Evolutionary conservation across 1,140 invertebrate species (phyloP), one percentile per base, ranked within the genome.

Genomic region (Saccostrea cuccullata): DNA sequence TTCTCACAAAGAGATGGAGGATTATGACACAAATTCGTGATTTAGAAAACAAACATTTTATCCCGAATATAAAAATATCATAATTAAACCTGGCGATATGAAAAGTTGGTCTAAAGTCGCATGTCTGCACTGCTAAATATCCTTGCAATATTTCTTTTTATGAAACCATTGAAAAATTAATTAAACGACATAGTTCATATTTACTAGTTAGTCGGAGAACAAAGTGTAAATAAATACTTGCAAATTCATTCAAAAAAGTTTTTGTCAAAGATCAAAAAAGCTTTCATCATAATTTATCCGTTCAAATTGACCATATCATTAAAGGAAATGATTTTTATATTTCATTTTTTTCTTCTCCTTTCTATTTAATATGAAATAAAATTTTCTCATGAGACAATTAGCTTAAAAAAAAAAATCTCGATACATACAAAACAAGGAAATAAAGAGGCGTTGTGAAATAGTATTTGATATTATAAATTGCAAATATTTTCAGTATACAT

Each of bases 21-120:
- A 77, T 77, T 77, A 77, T 77, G 70, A 77, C 70, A 77, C 70
- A 77, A 77, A 77, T 30, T 77, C 30, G 70, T 77, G 70, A 77
- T 77, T 77, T 77, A 77, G 70, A 77, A 77, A 77, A 77, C 70
- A 77, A 77, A 77, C 70, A 77, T 77, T 77, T 77, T 77, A 30
- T 30, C 70, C 15, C 15, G 30, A 30, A 77, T 77, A 77, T 77
- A 30, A 40, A 47, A 77, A 77, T 77, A 17, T 77, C 70, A 77
- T 77, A 77, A 77, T 77, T 77, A 77, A 40, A 77, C 15, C 30
- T 77, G 70, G 30, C 70, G 70, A 77, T 40, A 26, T 77, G 70
- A 77, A 77, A 77, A 64, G 58, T 64, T n/a, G 17, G 58, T 64
- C 58, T 64, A n/a, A 77, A 30, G 70, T 77, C 70, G 23, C 11